phyloP scores from a whole-genome alignment of 2,888 invertebrate genomes.

The Salticus scenicus region DNA sequence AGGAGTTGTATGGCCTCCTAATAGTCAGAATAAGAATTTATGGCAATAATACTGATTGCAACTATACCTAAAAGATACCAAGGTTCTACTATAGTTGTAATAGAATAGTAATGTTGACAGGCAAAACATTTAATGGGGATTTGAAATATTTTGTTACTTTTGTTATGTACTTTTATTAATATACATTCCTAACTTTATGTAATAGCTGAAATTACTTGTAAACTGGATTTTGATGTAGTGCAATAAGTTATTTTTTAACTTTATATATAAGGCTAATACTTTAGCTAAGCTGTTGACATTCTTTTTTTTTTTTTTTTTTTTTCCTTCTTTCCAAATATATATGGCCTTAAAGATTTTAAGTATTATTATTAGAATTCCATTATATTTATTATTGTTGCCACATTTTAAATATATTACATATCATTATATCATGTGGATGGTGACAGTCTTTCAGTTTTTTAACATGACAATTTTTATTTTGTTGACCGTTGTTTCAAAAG shows the following conservation, averaged over 20 bases:
- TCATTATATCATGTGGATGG: not conserved
- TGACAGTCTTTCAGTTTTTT: not conserved
- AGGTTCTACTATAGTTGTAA: constrained; percentile 1
- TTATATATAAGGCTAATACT: no score
- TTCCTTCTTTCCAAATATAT: no score
- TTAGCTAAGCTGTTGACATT: no score
- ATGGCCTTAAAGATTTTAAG: no score
- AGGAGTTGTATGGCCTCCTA: constrained; percentile 56
- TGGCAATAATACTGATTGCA: constrained; percentile 43
- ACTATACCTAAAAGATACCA: not conserved
- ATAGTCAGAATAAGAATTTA: constrained; percentile 58
- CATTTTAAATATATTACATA: not conserved
- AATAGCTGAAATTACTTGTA: not conserved
- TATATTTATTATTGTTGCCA: not conserved
- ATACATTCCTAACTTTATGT: not conserved
- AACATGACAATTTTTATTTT: not conserved
- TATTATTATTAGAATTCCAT: not conserved
- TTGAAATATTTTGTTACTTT: not conserved
- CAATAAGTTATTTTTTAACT: not conserved
- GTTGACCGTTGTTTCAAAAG: not conserved
- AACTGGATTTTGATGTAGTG: not conserved
- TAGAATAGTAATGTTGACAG: not conserved
- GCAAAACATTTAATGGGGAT: not conserved
- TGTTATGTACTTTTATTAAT: not conserved
- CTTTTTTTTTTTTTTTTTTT: no score